Evolutionary conservation across 2,113 vertebrate genomes (phyloP).

Genomic region (Rhegmatorhina hoffmannsi): DNA sequence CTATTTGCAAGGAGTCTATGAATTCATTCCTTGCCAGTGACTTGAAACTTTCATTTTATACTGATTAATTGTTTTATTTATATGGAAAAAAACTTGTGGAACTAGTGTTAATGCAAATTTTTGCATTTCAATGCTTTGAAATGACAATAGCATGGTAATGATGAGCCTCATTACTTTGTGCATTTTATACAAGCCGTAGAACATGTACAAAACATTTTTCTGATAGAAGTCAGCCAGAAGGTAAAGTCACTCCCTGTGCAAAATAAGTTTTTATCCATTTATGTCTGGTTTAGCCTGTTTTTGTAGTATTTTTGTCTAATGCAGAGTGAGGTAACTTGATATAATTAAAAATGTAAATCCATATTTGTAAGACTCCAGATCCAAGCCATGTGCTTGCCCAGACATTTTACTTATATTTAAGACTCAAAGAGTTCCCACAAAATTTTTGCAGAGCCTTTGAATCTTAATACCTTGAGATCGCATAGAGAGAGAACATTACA

Average conservation of each 20-base stretch:
- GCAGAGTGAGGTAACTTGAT: neutral
- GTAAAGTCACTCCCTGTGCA: neutral
- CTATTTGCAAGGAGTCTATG: neutral
- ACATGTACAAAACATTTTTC: constrained; percentile 2
- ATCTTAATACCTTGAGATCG: neutral
- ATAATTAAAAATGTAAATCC: neutral
- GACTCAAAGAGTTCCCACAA: neutral
- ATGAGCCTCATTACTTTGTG: constrained; percentile 38
- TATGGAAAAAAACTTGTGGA: constrained; percentile 65
- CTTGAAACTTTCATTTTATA: constrained; percentile 64
- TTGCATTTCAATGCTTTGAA: constrained; percentile 65
- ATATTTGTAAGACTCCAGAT: neutral
- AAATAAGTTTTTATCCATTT: neutral
- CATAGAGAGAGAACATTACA: neutral
- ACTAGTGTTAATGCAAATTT: constrained; percentile 72
- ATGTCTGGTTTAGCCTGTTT: neutral
- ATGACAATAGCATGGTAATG: constrained; percentile 61
- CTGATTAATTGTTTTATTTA: constrained; percentile 70
- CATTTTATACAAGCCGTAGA: constrained; percentile 53
- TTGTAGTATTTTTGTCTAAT: neutral
- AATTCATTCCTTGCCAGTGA: constrained; percentile 34
- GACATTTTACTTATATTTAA: neutral
- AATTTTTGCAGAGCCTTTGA: neutral
- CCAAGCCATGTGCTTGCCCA: neutral
- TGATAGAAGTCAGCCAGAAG: constrained; percentile 24